Evolutionary conservation across 2,888 invertebrate genomes (phyloP).

Genomic region (Drosophila limbata): DNA sequence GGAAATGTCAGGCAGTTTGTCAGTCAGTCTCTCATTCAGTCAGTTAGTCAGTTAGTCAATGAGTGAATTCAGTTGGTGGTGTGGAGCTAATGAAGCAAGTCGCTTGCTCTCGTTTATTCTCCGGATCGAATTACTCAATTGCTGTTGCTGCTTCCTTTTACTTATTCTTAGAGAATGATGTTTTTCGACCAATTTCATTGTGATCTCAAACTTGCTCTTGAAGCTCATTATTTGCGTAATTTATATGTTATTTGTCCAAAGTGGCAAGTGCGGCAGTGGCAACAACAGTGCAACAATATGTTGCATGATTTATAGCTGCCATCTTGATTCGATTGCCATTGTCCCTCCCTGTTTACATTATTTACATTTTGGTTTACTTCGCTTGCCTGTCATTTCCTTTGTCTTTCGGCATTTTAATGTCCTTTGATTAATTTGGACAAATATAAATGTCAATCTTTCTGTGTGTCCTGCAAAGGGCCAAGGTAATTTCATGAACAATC

Average conservation of each 20-base stretch:
- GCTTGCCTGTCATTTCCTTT: constrained; percentile 37
- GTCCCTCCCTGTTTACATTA: constrained; percentile 31
- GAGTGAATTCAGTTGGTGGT: constrained; percentile 19
- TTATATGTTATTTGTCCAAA: constrained; percentile 74
- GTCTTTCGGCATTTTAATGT: constrained; percentile 55
- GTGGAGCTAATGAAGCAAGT: constrained; percentile 64
- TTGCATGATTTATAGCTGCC: constrained; percentile 75
- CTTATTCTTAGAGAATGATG: constrained; percentile 25
- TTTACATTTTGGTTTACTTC: constrained; percentile 52
- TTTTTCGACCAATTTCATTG: constrained; percentile 39
- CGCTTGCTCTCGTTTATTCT: constrained; percentile 24
- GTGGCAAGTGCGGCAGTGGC: constrained; percentile 35
- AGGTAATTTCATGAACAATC: constrained; percentile 52
- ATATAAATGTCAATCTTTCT: constrained; percentile 61
- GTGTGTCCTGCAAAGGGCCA: constrained; percentile 14
- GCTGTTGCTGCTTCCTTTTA: constrained; percentile 12
- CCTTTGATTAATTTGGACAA: constrained; percentile 75
- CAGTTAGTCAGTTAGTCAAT: constrained; percentile 4
- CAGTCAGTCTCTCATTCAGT: constrained; percentile 10
- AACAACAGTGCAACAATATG: constrained; percentile 65
- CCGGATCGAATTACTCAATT: constrained; percentile 56
- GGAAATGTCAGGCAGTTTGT: constrained; percentile 14
- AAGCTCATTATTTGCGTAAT: constrained; percentile 70
- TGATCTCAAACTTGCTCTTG: constrained; percentile 56
- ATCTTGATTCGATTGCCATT: constrained; percentile 59